These are phyloP conservation scores for Latrodectus geometricus DNA, from an alignment of 1,140 invertebrate species.

Conservation along the genomic window DNA sequence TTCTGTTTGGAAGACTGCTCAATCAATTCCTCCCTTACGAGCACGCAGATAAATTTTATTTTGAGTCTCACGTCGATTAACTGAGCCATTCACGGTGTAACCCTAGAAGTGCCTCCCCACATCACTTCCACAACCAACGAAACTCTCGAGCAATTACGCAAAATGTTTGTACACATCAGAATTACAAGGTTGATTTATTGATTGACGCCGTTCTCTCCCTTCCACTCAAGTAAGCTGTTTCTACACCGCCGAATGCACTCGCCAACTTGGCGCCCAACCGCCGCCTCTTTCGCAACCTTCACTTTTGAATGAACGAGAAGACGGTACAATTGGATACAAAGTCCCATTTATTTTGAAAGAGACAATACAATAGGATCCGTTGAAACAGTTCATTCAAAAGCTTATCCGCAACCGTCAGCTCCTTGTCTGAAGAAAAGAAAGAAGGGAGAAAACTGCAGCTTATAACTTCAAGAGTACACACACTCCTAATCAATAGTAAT, in stretches of 20 bases:
- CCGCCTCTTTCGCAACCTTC: neutral
- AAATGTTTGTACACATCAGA: conserved; percentile 1
- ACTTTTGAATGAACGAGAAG: neutral
- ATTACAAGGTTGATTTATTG: neutral
- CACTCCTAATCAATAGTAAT: no score
- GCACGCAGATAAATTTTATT: neutral
- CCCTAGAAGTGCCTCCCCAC: neutral
- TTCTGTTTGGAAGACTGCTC: neutral
- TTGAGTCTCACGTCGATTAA: neutral
- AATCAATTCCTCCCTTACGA: neutral
- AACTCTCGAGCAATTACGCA: neutral
- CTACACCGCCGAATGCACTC: neutral
- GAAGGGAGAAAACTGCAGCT: no score
- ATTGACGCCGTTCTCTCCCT: neutral
- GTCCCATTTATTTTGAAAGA: neutral
- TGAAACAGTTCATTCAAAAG: neutral
- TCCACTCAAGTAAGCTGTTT: neutral
- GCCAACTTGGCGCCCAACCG: neutral
- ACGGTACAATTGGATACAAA: neutral
- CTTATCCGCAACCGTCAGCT: neutral
- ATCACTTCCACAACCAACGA: neutral
- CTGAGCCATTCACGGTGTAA: neutral
- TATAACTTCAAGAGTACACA: no score
- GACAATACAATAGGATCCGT: neutral
- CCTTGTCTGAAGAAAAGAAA: no score